Conservation (phyloP, 2,797 vertebrate genomes). For the Lophotriccus pileatus region DNA sequence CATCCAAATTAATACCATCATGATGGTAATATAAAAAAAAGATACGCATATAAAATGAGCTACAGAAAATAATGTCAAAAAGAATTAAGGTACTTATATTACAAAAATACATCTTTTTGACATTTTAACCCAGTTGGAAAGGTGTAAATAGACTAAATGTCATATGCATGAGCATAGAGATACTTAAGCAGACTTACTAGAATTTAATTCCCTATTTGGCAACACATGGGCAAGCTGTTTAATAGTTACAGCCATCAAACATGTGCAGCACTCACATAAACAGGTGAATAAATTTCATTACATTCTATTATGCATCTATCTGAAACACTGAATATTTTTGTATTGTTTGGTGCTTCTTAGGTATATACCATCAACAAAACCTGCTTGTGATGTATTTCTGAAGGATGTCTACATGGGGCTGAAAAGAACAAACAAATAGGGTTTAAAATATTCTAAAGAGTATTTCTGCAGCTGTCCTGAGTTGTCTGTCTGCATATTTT, state of each 20-base stretch:
- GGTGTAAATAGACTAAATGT: not conserved
- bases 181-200: not conserved
- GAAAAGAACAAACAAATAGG: not conserved
- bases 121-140: not conserved
- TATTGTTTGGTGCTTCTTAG: not conserved
- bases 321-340: not conserved
- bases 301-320: not conserved
- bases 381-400: not conserved
- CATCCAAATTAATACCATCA: slow-evolving; percentile 59
- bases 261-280: not conserved
- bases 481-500: not conserved
- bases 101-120: slow-evolving; percentile 3
- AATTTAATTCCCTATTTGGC: not conserved
- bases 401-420: not conserved
- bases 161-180: not conserved
- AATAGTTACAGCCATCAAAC: not conserved
- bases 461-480: not conserved
- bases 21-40: slow-evolving; percentile 41
- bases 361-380: not conserved
- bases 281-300: slow-evolving; percentile 47
- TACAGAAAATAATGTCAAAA: not conserved
- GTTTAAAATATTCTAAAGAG: not conserved
- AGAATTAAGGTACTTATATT: not conserved
- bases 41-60: not conserved
- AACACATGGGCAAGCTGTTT: slow-evolving; percentile 37